Base-by-base conservation (phyloP, 2,888 invertebrate species). In the Hesperia comma region DNA sequence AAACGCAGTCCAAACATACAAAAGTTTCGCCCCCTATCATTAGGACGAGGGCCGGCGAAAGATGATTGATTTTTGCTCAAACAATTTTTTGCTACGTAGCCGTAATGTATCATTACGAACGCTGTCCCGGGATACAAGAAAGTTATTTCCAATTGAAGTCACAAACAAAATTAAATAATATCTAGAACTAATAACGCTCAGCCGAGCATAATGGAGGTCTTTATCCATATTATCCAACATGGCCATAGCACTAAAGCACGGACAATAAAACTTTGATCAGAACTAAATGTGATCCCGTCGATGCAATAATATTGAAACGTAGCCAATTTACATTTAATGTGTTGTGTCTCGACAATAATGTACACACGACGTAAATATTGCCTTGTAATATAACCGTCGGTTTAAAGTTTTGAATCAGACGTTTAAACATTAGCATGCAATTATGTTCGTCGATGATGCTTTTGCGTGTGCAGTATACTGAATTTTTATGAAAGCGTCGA, bases 261-360 rank as follows among this genome's bases (percentile, higher is more conserved):
- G 54, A 1, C 54, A 66, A 66, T 66, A 66, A 61, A 66, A 66
- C 66, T 66, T 66, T 66, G 66, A 66, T 66, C 60, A 43, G 37
- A 66, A 60, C 49, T 33, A 43, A 54, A 66, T 66, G 64, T 60
- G 58, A 54, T 60, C 61, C 37, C 41, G 14, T n/a, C 67, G 14
- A 61, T 61, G 55, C 67, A 55, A 61, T 66, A 66, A 66, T 67
- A 61, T 55, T 61, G 61, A 67, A 67, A 46, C 67, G 43, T 61
- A 55, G 46, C 61, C 61, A 67, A 61, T 61, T 61, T 67, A 67
- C 67, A 61, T 67, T 60, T 61, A 61, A 67, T 67, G 67, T 67
- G 55, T 66, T 60, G 46, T 46, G 66, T 66, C 66, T 66, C 54
- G 43, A 46, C 62, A 41, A n/a, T 55, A 40, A 37, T 54, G 41